Evolutionary conservation across 2,888 invertebrate genomes (phyloP).

Genomic region (Nomada lathburiana): DNA sequence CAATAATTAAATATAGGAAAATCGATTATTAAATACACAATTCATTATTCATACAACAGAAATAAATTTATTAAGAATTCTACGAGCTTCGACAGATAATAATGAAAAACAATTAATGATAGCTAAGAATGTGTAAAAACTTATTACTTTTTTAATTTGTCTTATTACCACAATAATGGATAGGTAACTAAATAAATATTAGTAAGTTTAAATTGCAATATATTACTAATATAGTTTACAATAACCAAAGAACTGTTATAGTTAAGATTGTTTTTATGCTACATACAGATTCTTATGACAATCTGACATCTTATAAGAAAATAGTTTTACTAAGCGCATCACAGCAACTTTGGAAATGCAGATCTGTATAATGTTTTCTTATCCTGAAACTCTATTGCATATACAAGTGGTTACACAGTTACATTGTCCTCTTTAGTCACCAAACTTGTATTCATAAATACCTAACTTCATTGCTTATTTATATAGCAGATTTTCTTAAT

Average conservation of each 20-base stretch:
- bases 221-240: slow-evolving; percentile 77
- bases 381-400: slow-evolving; percentile 67
- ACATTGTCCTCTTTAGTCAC: slow-evolving; percentile 45
- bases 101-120: slow-evolving; percentile 30
- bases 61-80: slow-evolving; percentile 38
- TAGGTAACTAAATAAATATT: slow-evolving; percentile 58
- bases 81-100: slow-evolving; percentile 20
- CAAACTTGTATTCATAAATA: slow-evolving; percentile 50
- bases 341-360: slow-evolving; percentile 80
- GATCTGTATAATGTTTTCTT: slow-evolving; percentile 71
- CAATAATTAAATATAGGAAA: slow-evolving; percentile 27
- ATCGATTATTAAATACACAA: slow-evolving; percentile 31
- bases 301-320: slow-evolving; percentile 74
- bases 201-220: slow-evolving; percentile 68
- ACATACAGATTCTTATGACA: slow-evolving; percentile 68
- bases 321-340: slow-evolving; percentile 78
- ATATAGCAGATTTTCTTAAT: slow-evolving; percentile 50
- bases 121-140: slow-evolving; percentile 24
- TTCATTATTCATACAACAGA: slow-evolving; percentile 39
- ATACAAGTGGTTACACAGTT: slow-evolving; percentile 62
- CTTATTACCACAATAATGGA: slow-evolving; percentile 25
- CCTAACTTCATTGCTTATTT: slow-evolving; percentile 49
- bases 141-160: slow-evolving; percentile 8
- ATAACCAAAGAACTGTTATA: slow-evolving; percentile 70
- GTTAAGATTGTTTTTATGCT: slow-evolving; percentile 68